phyloP scores from a whole-genome alignment of 1,140 invertebrate genomes.

The Cryptotermes secundus region DNA sequence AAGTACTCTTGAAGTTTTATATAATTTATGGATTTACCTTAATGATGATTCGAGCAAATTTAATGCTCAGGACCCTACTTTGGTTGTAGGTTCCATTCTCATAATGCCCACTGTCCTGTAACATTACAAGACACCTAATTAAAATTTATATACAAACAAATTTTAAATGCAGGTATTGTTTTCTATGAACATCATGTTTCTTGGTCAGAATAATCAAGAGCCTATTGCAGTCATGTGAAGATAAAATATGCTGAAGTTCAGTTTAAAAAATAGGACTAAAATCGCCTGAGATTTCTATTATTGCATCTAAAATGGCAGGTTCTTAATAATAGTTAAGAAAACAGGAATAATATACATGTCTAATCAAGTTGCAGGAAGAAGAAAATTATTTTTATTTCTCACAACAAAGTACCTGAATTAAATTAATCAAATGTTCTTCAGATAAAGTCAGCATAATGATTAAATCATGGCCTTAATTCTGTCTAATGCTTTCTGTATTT shows the following conservation, averaged over 20 bases:
- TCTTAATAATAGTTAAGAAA: not conserved
- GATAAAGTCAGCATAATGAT: not conserved
- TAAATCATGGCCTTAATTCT: conserved; percentile 12
- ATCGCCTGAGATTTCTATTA: not conserved
- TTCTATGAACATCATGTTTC: too few species aligned
- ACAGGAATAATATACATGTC: not conserved
- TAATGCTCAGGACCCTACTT: too few species aligned
- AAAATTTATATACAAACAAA: too few species aligned
- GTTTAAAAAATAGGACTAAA: not conserved
- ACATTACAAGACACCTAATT: too few species aligned
- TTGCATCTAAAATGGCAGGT: not conserved
- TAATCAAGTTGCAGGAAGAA: not conserved
- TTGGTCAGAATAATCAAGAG: not conserved
- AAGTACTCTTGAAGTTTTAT: too few species aligned
- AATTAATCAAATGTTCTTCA: not conserved
- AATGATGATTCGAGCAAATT: too few species aligned
- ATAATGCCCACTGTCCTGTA: too few species aligned
- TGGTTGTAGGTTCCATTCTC: too few species aligned
- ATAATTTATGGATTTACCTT: too few species aligned
- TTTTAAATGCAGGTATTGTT: too few species aligned
- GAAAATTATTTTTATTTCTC: not conserved
- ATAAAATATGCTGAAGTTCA: not conserved
- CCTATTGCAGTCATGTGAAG: not conserved
- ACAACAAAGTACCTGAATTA: not conserved
- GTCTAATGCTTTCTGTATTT: conserved; percentile 10